Base-by-base conservation (phyloP, 2,113 vertebrate species). In the Galeopterus variegatus region DNA sequence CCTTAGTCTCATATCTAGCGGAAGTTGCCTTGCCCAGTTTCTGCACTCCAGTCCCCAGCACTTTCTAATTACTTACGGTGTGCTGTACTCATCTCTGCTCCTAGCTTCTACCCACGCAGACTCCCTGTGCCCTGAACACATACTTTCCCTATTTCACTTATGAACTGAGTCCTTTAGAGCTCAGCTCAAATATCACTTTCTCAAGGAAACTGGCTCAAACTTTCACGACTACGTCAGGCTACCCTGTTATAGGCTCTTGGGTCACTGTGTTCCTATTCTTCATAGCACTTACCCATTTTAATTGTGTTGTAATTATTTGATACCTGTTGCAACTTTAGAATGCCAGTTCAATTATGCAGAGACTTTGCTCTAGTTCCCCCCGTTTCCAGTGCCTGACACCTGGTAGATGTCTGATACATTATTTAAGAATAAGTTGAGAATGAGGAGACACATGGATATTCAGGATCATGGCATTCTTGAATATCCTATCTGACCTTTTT, bases 81-180 rank as follows among this genome's bases (percentile, higher is more conserved):
- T 26, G 1, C 6, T 8, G 10, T 33, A 11, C 31, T 36, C 72
- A 36, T 33, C 13, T 50, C 13, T 72, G 7, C 26, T 24, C 26
- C 69, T 5, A 12, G 26, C 60, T n/a, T 75, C 41, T 6, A 5
- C 70, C 33, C 8, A 0, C 1, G 56, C 19, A 1, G 33, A 5
- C 69, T 31, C 19, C 81, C 18, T 8, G 23, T 62, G n/a, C 77
- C 48, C 67, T 24, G 45, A 65, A 14, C 50, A 11, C 48, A 8
- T 11, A 45, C 62, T 31, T 36, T 3, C 58, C 17, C 41, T 5
- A 24, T n/a, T 21, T 60, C 3, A 5, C 45, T 64, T 58, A 64
- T 36, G 28, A 33, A 36, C 62, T 82, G 58, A 75, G 56, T 58
- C 58, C 77, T 33, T 45, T 45, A 50, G 41, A 21, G 14, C 28